Evolutionary conservation across 2,888 invertebrate species (phyloP).

Genomic region (Drosophila mimica): DNA sequence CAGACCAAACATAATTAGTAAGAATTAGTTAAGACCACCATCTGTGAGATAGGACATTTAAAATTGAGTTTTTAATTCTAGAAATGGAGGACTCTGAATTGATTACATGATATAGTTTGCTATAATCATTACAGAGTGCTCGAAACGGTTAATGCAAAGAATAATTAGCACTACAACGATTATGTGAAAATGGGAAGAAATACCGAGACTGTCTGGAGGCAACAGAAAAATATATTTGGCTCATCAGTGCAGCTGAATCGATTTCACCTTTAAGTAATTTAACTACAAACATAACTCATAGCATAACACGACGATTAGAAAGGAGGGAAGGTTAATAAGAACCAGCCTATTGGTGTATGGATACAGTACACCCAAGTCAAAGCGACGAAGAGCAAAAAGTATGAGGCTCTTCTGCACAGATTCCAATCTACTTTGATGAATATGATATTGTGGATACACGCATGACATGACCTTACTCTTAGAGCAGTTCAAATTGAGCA

Average conservation of each 20-base stretch:
- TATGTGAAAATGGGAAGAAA: background rate
- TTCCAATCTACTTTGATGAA: background rate
- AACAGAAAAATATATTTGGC: background rate
- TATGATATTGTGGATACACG: background rate
- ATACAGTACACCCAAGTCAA: background rate
- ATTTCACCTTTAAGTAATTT: background rate
- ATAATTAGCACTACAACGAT: background rate
- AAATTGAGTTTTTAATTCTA: background rate
- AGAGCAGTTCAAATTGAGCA: too few species aligned
- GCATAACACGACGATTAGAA: background rate
- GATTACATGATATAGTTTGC: background rate
- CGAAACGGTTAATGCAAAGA: too few species aligned
- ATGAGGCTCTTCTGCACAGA: background rate
- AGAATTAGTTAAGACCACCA: too few species aligned
- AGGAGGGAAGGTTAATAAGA: background rate
- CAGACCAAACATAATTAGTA: too few species aligned
- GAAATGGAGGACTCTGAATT: background rate
- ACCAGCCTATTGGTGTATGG: background rate
- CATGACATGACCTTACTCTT: background rate
- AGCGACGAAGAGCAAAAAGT: background rate
- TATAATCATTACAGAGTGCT: too few species aligned
- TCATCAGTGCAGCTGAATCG: background rate
- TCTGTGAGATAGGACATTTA: too few species aligned
- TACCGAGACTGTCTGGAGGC: background rate
- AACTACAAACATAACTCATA: too few species aligned